Evolutionary conservation across 2,797 vertebrate species (phyloP), one percentile per base, ranked within the genome.

Genomic region (Sebastes goodei): DNA sequence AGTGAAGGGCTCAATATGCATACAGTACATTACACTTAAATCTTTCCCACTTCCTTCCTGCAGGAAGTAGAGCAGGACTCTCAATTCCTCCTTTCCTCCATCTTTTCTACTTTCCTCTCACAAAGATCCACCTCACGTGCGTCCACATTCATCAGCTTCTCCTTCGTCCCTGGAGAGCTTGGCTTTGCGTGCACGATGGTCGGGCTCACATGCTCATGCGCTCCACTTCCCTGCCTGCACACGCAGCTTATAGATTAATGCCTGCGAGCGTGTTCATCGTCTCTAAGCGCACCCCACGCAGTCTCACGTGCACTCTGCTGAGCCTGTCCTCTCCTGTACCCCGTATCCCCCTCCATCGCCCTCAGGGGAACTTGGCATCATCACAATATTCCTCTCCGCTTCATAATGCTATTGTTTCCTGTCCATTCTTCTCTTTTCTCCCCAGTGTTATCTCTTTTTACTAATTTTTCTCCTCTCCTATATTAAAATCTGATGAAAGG

Each of bases 241-340:
- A 79, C 70, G 35, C 80, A 81, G 86, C 32, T 87, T 87, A 80
- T 83, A 79, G 85, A 89, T 87, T 82, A 79, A 55, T 42, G 81
- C 81, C 84, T 73, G 80, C 42, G 42, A 87, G 76, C 76, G 21
- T 84, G 57, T 75, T 78, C 56, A 72, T 80, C 74, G 74, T 79
- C 76, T 79, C 73, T 38, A 5, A 82, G 74, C 59, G 4, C 68
- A 65, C 70, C 72, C 80, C 73, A 59, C 32, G 62, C 84, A 56
- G 78, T 52, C 74, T 80, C 89, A 90, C 80, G 74, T 91, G 86
- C 88, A 69, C 82, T 70, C 29, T 3, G 38, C 79, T 38, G 60
- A 77, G 72, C 77, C 57, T 59, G 73, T 84, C 65, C 75, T 79
- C 65, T 53, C 59, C 66, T 52, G 42, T 73, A 63, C 55, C 81